phyloP scores from a whole-genome alignment of 64 coral and sea anemone genomes.

The Platygyra sinensis region DNA sequence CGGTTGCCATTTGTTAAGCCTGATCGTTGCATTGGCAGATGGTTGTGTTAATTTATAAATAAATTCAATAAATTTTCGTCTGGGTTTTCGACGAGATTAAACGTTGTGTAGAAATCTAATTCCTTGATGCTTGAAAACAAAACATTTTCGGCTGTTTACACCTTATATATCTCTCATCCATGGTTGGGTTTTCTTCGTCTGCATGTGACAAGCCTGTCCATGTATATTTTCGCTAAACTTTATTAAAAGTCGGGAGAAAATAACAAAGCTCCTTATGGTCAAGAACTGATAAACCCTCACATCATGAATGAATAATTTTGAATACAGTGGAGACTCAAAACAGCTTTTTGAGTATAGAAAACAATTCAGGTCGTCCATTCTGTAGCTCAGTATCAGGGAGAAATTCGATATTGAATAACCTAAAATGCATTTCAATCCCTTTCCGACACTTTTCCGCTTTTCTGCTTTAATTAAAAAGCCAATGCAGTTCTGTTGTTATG shows the following conservation, averaged over 20 bases:
- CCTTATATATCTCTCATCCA: neutral
- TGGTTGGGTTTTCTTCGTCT: neutral
- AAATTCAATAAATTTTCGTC: neutral
- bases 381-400: too few species aligned
- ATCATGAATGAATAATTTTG: too few species aligned
- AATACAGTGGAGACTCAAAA: too few species aligned
- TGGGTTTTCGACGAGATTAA: neutral
- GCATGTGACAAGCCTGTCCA: neutral
- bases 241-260: neutral
- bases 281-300: neutral
- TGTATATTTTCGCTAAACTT: too few species aligned
- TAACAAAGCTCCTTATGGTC: neutral
- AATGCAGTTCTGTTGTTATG: too few species aligned
- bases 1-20: neutral
- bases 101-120: neutral
- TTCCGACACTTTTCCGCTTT: too few species aligned
- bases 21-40: neutral
- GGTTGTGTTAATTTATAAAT: neutral
- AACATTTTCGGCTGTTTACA: slow-evolving; percentile 3
- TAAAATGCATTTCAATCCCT: too few species aligned
- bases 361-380: too few species aligned
- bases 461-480: too few species aligned
- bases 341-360: too few species aligned
- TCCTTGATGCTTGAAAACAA: neutral
- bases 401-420: too few species aligned